phyloP scores from a whole-genome alignment of 2,113 vertebrate genomes.

The Toxotes chatareus region DNA sequence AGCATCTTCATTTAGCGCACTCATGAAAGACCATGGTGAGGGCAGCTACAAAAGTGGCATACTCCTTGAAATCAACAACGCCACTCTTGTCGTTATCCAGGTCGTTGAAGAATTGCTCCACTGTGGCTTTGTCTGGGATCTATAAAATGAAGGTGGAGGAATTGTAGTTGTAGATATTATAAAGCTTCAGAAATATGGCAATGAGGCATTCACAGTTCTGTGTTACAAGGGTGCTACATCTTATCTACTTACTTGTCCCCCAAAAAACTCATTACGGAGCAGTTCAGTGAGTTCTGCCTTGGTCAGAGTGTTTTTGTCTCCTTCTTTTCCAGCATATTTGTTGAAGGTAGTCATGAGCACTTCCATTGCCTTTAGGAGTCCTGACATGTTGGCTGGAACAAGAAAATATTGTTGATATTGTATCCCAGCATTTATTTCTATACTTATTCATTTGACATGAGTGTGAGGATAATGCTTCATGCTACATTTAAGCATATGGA shows the following conservation, averaged over 20 bases:
- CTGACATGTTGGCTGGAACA: slow-evolving; percentile 55
- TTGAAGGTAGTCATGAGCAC: slow-evolving; percentile 84
- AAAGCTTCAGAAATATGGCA: not conserved
- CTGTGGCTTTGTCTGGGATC: not conserved
- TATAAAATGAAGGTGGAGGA: not conserved
- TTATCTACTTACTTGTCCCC: slow-evolving; percentile 67
- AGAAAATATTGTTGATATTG: not conserved
- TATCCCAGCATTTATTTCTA: not conserved
- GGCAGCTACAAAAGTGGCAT: slow-evolving; percentile 28
- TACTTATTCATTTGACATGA: not conserved
- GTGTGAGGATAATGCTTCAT: not conserved
- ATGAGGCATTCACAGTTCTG: not conserved
- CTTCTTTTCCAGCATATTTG: slow-evolving; percentile 87
- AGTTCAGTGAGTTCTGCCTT: slow-evolving; percentile 87
- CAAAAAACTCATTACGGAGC: slow-evolving; percentile 83
- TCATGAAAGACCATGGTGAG: slow-evolving; percentile 40
- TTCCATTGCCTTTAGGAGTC: slow-evolving; percentile 79
- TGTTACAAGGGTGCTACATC: not conserved
- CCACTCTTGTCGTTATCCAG: slow-evolving; percentile 69
- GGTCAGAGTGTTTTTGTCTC: slow-evolving; percentile 85
- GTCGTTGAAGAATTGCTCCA: slow-evolving; percentile 38
- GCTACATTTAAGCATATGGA: not conserved
- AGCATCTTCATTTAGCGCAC: not conserved
- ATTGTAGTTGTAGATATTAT: not conserved
- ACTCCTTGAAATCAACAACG: slow-evolving; percentile 73